These are phyloP conservation scores for Macrostomum lignano DNA, from an alignment of 1,140 invertebrate genomes.

Conservation along the genomic window DNA sequence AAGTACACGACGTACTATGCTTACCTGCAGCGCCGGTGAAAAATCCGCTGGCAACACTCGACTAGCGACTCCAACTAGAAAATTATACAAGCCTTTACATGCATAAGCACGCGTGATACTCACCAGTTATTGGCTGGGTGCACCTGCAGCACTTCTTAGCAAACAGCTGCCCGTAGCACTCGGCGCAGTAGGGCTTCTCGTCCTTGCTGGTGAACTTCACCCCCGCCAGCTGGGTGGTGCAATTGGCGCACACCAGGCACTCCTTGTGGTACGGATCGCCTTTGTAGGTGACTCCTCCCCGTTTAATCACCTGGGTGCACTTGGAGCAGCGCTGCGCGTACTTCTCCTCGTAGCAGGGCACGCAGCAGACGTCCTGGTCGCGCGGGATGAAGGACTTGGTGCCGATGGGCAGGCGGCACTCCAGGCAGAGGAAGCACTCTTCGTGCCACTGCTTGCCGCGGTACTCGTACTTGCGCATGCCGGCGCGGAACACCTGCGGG, in stretches of 20 bases:
- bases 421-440: conserved; percentile 91
- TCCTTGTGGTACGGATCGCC: conserved; percentile 96
- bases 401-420: conserved; percentile 85
- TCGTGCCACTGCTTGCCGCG: conserved; percentile 99
- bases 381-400: conserved; percentile 96
- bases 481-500: conserved; percentile 29
- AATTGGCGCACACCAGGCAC: conserved; percentile 91
- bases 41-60: too few relatives aligned
- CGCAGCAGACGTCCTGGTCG: conserved; percentile 94
- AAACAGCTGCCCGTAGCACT: conserved; percentile 91
- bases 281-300: conserved; percentile 93
- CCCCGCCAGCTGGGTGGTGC: conserved; percentile 68
- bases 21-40: too few relatives aligned
- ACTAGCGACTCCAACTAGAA: too few relatives aligned
- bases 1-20: too few relatives aligned
- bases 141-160: conserved; percentile 88
- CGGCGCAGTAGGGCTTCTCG: conserved; percentile 92
- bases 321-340: conserved; percentile 70
- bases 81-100: too few relatives aligned
- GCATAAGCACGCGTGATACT: too few relatives aligned
- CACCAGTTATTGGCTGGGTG: conserved; percentile 84
- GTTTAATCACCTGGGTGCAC: conserved; percentile 93
- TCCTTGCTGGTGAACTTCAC: conserved; percentile 90
- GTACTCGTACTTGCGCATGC: conserved; percentile 99
- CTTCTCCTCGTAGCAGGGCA: conserved; percentile 90